Evolutionary conservation across 2,888 invertebrate species (phyloP).

Genomic region (Limenitis camilla): DNA sequence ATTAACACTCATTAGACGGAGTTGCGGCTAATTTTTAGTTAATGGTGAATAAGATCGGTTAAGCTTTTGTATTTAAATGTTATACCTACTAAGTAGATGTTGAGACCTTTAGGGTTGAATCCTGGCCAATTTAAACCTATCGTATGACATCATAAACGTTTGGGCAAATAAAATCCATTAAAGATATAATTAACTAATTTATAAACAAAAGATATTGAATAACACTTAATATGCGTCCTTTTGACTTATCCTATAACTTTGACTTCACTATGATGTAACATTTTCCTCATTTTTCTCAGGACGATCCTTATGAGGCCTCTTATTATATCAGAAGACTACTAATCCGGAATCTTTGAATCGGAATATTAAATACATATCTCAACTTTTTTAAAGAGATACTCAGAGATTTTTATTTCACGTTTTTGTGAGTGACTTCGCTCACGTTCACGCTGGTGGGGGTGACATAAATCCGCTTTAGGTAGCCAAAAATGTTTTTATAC

Average conservation of each 20-base stretch:
- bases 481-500: too few species aligned
- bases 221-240: slow-evolving; percentile 1
- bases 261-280: slow-evolving; percentile 1
- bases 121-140: too few species aligned
- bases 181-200: too few species aligned
- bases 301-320: slow-evolving; percentile 35
- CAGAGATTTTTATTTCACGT: too few species aligned
- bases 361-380: too few species aligned
- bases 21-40: slow-evolving; percentile 23
- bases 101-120: too few species aligned
- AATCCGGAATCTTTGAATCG: slow-evolving; percentile 11
- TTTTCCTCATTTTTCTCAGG: background rate
- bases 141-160: too few species aligned
- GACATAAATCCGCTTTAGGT: too few species aligned
- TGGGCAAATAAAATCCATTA: too few species aligned
- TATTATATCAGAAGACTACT: slow-evolving; percentile 22
- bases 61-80: background rate
- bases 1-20: slow-evolving; percentile 48
- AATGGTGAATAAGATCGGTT: background rate
- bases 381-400: too few species aligned
- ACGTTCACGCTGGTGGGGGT: too few species aligned
- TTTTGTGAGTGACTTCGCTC: too few species aligned
- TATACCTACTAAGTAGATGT: background rate
- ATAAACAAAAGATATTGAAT: background rate
- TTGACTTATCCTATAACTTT: background rate